phyloP scores from a whole-genome alignment of 1,140 invertebrate genomes.

The Caenorhabditis elegans region WBcel235 BX284604.4:10129501-10130000 shows the following conservation, averaged over 20 bases:
- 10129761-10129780: background rate
- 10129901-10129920: background rate
- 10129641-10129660: too few species aligned
- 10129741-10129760: background rate
- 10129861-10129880: background rate
- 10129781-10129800: background rate
- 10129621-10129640: too few species aligned
- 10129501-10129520: background rate
- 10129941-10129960: background rate
- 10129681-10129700: background rate
- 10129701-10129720: background rate
- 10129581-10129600: background rate
- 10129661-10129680: too few species aligned
- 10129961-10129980: background rate
- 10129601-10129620: background rate
- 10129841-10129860: background rate
- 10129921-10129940: background rate
- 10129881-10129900: background rate
- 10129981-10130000: background rate
- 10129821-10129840: background rate
- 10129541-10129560: background rate
- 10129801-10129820: background rate
- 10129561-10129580: background rate
- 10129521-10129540: background rate
- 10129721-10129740: slow-evolving; percentile 5